Conservation (phyloP, 2,113 vertebrate species). For the Heptranchias perlo region DNA sequence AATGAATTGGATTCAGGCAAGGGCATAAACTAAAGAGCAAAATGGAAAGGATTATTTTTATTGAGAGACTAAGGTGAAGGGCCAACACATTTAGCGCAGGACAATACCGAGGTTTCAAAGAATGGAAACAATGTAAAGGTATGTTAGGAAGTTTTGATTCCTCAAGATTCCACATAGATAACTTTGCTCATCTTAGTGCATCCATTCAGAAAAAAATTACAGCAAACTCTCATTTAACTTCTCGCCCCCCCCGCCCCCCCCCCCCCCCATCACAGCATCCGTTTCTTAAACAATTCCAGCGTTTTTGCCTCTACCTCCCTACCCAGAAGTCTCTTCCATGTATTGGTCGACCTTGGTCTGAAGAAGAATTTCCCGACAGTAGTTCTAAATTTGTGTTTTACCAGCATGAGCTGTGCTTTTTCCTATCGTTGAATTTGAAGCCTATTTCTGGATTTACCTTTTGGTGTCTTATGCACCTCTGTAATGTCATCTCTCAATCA, state of each 20-base stretch:
- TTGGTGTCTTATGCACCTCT: neutral
- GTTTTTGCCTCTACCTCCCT: too few relatives aligned
- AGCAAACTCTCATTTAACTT: neutral
- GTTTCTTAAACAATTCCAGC: too few relatives aligned
- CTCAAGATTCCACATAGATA: neutral
- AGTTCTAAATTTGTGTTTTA: constrained; percentile 42
- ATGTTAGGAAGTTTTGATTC: neutral
- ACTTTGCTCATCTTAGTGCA: neutral
- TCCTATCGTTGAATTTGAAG: neutral
- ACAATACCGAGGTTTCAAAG: neutral
- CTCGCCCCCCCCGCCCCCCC: too few relatives aligned
- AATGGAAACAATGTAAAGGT: neutral
- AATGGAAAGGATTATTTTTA: neutral
- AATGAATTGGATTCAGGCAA: neutral
- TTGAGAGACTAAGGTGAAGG: neutral
- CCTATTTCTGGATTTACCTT: neutral
- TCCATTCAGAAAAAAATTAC: neutral
- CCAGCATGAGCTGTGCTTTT: too few relatives aligned
- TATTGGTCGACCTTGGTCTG: too few relatives aligned
- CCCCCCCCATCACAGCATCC: too few relatives aligned
- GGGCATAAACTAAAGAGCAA: neutral
- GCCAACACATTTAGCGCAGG: neutral
- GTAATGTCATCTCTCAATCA: neutral
- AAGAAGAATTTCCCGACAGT: neutral
- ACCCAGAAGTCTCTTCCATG: too few relatives aligned